Base-by-base conservation (phyloP, 1,140 invertebrate species). In the Microplitis demolitor region DNA sequence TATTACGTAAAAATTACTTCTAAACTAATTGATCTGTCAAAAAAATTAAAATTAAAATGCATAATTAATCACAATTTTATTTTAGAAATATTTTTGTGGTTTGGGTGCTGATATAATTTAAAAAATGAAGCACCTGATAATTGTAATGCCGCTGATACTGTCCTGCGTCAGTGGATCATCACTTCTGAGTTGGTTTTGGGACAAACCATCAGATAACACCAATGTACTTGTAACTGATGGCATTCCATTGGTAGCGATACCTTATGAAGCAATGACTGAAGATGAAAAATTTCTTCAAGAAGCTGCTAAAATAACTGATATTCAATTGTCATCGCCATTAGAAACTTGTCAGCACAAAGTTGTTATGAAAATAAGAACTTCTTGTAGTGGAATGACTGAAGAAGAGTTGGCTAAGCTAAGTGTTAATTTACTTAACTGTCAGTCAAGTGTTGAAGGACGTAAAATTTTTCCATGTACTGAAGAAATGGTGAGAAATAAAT, bases 401-500 rank as follows among this genome's bases (percentile, higher is more conserved):
- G 92, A 93, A 75, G 87, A 92, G 62, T 78, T 93, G 31, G 90
- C 90, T 0, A 93, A 92, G 83, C 77, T 93, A 11, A 89, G 91
- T 62, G 91, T 93, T 37, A 89, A 90, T 81, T 84, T 93, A 16
- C 82, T 93, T 14, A 93, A 93, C 79, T 93, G 92, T 82, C 92
- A 93, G 73, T 91, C 90, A 3, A 85, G 85, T 50, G 87, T 89
- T 6, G 92, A 93, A 79, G 89, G 90, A 0, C 83, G 92, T 69
- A 87, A 87, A 77, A 85, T 88, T 24, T 92, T 87, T 80, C 87
- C 88, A 2, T 93, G 92, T 73, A 89, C 88, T 1, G 85, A 88
- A 31, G 81, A 89, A 67, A 93, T 93, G 92, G 90, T 90, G 84
- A 68, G 53, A 64, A 50, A 61, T 33, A 9, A 53, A 14, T n/a